Percentiles rank a stretch among this genome's conserved stretches.
Conservation (phyloP, 2,113 vertebrate genomes). For the Podarcis cretensis region DNA sequence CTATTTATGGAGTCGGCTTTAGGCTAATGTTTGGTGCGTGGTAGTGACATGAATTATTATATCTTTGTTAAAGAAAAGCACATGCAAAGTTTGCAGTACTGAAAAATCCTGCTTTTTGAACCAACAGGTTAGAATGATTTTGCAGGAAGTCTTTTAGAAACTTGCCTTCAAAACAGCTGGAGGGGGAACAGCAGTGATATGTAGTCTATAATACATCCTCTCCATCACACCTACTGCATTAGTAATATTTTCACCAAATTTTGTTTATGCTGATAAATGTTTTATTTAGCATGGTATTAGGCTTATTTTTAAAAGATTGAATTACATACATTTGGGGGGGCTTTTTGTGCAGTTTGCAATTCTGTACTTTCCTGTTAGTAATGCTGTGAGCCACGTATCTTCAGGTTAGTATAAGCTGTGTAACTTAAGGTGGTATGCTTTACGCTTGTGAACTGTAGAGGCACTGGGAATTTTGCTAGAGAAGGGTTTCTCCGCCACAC, state of each 20-base stretch:
- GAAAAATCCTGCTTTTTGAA: not conserved
- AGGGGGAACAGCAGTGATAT: slow-evolving; percentile 33
- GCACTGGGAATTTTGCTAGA: not conserved
- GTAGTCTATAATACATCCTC: slow-evolving; percentile 13
- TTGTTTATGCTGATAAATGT: not conserved
- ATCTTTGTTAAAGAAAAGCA: slow-evolving; percentile 30
- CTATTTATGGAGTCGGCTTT: slow-evolving; percentile 27
- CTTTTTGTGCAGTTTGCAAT: not conserved
- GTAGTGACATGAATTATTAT: slow-evolving; percentile 24
- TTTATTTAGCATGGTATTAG: not conserved
- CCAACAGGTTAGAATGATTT: slow-evolving; percentile 24
- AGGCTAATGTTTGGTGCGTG: slow-evolving; percentile 27
- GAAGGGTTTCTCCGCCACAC: not conserved
- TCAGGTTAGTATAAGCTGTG: not conserved
- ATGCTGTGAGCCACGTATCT: not conserved
- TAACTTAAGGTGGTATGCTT: not conserved
- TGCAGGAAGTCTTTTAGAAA: not conserved
- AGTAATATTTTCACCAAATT: not conserved
- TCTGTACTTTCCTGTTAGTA: not conserved
- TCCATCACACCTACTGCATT: slow-evolving; percentile 40
- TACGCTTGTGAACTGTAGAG: not conserved
- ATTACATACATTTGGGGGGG: not conserved
- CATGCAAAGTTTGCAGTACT: slow-evolving; percentile 8
- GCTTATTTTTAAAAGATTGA: not conserved
- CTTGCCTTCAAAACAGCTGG: slow-evolving; percentile 37